Evolutionary conservation across 1,140 invertebrate genomes (phyloP), one percentile per base, ranked within the genome.

Genomic region (Schmidtea mediterranea): DNA sequence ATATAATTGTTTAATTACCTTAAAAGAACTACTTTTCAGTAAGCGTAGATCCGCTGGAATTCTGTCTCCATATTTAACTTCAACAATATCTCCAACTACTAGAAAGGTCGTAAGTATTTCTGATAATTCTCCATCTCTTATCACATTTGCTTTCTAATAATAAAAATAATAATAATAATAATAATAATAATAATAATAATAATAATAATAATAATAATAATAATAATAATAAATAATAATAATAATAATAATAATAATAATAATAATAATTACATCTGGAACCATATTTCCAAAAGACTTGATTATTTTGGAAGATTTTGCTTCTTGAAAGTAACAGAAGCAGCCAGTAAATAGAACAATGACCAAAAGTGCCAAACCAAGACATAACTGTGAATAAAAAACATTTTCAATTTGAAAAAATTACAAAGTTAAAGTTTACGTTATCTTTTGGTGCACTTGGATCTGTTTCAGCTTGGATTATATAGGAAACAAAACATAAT

Each of bases 401-500:
- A 19, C 5, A 21, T 8, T 5, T 40, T 32, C 10, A 10, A 32
- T 32, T 32, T 32, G 10, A 6, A 10, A 32, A 32, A 32, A 32
- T 32, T 6, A 6, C 3, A 32, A 6, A 6, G 26, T 6, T 32
- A 32, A 32, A 32, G 3, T 6, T 32, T 32, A 72, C 70, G 72
- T 86, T 83, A 72, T 87, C 81, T 65, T 81, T 79, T 58, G 77
- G 74, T 39, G 80, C 77, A 63, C 83, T 79, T 69, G 82, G 79
- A 59, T 80, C 78, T 58, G 80, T 82, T 48, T 61, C 61, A 54
- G 77, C 79, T 70, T 83, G 79, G 66, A 94, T 90, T 61, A 76
- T 77, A 64, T 90, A 94, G 57, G 86, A 86, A 67, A 90, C 77
- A 68, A 89, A 92, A 73, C 87, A 94, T 47, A 94, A 75, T 62